These are phyloP conservation scores for Paedocypris sp. DNA, from an alignment of 2,113 vertebrate genomes.

Conservation along the genomic window DNA sequence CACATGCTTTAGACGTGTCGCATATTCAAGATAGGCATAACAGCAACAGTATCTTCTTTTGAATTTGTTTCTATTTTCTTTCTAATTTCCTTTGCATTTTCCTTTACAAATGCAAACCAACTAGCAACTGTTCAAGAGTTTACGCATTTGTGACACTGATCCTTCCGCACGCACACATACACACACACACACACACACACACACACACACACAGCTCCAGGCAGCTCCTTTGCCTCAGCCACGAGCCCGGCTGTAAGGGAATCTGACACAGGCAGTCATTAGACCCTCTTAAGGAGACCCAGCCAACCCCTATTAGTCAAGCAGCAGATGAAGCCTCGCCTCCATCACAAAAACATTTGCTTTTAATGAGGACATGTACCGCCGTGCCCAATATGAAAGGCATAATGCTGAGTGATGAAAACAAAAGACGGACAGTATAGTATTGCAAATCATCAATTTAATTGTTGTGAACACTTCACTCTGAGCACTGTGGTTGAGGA, in stretches of 20 bases:
- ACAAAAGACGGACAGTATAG: neutral
- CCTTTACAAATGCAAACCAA: neutral
- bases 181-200: slow-evolving; percentile 11
- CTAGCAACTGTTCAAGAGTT: neutral
- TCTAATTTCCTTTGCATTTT: too few relatives aligned
- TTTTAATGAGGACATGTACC: slow-evolving; percentile 44
- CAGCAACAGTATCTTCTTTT: too few relatives aligned
- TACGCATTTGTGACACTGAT: neutral
- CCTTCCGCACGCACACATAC: neutral
- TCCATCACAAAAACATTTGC: slow-evolving; percentile 42
- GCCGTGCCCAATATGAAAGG: slow-evolving; percentile 28
- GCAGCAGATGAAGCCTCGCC: slow-evolving; percentile 31
- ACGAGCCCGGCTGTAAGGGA: slow-evolving; percentile 19
- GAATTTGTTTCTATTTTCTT: too few relatives aligned
- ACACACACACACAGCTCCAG: slow-evolving; percentile 8
- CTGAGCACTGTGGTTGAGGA: too few relatives aligned
- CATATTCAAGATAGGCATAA: neutral
- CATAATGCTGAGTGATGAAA: slow-evolving; percentile 21
- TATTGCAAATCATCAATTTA: too few relatives aligned
- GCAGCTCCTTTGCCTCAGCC: slow-evolving; percentile 26
- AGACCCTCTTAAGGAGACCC: slow-evolving; percentile 40
- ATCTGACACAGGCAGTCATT: slow-evolving; percentile 37
- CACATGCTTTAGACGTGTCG: neutral
- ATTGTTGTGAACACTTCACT: too few relatives aligned
- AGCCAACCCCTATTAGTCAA: slow-evolving; percentile 41